phyloP scores from a whole-genome alignment of 2,797 vertebrate species.

The Crax fasciolata region DNA sequence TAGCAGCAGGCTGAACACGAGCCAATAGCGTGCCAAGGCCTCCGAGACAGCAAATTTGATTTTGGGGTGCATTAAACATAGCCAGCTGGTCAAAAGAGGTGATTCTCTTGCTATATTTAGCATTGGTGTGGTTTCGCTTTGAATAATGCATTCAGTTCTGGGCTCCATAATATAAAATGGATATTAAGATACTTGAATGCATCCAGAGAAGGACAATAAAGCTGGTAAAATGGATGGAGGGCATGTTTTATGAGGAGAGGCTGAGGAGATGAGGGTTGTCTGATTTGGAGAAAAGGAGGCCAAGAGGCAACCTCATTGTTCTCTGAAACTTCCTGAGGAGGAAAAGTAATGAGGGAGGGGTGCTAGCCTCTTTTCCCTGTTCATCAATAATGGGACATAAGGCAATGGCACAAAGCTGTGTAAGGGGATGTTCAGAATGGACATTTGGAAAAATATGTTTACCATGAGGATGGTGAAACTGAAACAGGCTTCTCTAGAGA shows the following conservation, averaged over 20 bases:
- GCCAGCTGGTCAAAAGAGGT: neutral
- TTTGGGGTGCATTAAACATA: neutral
- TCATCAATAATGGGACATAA: neutral
- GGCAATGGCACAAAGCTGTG: neutral
- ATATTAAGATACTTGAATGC: neutral
- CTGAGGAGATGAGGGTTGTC: neutral
- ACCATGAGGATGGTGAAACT: neutral
- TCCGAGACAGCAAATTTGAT: neutral
- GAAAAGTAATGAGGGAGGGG: neutral
- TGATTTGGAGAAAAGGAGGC: neutral
- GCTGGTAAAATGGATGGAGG: neutral
- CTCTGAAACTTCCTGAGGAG: neutral
- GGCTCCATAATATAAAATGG: neutral
- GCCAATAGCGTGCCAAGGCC: too few species aligned
- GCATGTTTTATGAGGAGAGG: neutral
- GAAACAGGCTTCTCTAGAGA: neutral
- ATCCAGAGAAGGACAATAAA: neutral
- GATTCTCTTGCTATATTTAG: neutral
- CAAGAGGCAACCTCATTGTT: neutral
- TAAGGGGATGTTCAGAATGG: neutral
- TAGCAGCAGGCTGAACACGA: neutral
- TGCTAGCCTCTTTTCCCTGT: neutral
- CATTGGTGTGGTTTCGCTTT: neutral
- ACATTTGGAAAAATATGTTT: neutral
- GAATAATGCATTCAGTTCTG: neutral